Base-by-base conservation (phyloP, 2,797 vertebrate genomes). In the Antennarius maculatus region DNA sequence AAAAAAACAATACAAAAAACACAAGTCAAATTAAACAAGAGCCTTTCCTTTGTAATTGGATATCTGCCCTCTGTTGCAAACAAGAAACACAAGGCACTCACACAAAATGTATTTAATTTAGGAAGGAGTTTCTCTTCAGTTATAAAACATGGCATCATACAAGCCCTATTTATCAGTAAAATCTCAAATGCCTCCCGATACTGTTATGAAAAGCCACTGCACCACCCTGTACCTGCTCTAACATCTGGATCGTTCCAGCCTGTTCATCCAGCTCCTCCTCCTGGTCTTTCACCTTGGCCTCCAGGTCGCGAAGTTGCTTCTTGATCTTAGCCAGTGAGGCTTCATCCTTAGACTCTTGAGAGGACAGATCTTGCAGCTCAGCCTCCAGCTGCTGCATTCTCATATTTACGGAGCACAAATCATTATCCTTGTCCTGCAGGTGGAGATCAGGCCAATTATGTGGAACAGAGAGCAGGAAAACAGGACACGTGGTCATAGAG, bases 241-340 rank as follows among this genome's bases (percentile, higher is more conserved):
- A 89, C 95, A 97, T 96, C 90, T 99, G 98, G 88, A 99, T 98
- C 80, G 78, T 95, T 75, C 97, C 98, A 2, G 98, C 98, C 86
- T 99, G 98, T 79, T 99, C 98, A 0, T 99, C 98, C 79, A 99
- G 93, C 90, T 99, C 98, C 80, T 99, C 98, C 84, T 99, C 98
- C 85, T 99, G 98, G 87, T 99, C 98, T 81, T 98, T 99, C 83
- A 95, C 95, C 84, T 97, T 97, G 17, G 96, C 96, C 77, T 99
- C 97, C 52, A 98, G 89, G 79, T 99, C 97, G 0, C 96, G 93
- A 56, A 98, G 93, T 83, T 98, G 96, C 85, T 97, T 99, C 91
- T 96, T 96, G 82, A 99, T 93, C 87, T 97, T 98, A 80, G 96
- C 92, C 74, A 97, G 86, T 0, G 97, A 99, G 6, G 96, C 98